A percentile compares a stretch with the other conserved stretches of the same genome.
These are phyloP conservation scores for Malurus cyaneus DNA, from an alignment of 2,113 vertebrate genomes.

Conservation along the genomic window DNA sequence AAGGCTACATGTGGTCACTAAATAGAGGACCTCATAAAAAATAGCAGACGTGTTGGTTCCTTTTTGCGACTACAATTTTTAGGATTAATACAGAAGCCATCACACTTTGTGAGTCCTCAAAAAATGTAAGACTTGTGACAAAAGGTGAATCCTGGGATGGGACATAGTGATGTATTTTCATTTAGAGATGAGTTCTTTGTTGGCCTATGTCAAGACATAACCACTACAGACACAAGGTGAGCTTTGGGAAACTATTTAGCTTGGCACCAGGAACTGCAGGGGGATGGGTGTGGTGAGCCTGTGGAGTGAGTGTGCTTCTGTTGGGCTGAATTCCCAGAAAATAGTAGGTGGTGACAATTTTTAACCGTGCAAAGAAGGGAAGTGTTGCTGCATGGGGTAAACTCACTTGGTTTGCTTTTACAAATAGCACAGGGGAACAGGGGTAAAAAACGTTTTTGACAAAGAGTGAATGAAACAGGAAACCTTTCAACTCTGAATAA, in stretches of 20 bases:
- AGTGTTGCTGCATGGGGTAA: not conserved
- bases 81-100: not conserved
- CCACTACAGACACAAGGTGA: not conserved
- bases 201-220: not conserved
- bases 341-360: not conserved
- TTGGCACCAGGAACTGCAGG: not conserved
- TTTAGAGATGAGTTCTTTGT: not conserved
- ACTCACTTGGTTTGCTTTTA: not conserved
- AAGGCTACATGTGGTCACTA: not conserved
- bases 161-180: not conserved
- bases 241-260: not conserved
- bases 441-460: not conserved
- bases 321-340: not conserved
- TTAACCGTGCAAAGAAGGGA: not conserved
- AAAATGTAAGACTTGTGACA: not conserved
- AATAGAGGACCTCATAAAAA: not conserved
- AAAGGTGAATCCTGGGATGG: not conserved
- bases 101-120: not conserved
- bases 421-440: fast-evolving
- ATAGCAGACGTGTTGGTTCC: not conserved
- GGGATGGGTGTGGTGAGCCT: not conserved
- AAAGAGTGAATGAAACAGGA: not conserved
- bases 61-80: not conserved
- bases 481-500: not conserved
- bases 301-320: not conserved